Evolutionary conservation across 2,113 vertebrate genomes (phyloP), one percentile per base, ranked within the genome.

Genomic region (Macaca nemestrina): DNA sequence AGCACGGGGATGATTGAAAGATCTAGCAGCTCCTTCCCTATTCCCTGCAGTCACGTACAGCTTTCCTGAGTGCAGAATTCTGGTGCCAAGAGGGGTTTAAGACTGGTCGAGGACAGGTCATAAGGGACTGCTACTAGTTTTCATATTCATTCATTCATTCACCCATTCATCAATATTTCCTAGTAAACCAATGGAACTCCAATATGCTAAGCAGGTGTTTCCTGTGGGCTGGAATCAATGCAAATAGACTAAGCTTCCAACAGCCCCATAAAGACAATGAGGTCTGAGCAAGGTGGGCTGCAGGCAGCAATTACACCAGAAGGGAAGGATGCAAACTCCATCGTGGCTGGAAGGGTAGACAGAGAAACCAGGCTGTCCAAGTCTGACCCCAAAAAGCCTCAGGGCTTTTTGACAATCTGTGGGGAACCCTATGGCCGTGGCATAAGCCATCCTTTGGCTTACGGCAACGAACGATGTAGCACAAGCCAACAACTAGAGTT

Each of bases 1-100:
- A 30, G n/a, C 30, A 0, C 27, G 0, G 10, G 22, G 0, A 0
- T 5, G 50, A 20, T 0, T 4, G 17, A 40, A 4, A n/a, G 6
- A 18, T 52, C 59, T 57, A 18, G 27, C 40, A 40, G 20, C 20
- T 16, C 0, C 16, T 13, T 87, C 67, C 40, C 57, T n/a, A 82
- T 78, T 95, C 92, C 48, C 73, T 27, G 11, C 12, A 20, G 80
- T 38, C 59, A 7, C 2, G 1, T 2, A 16, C 20, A 2, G 4
- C 17, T 14, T 18, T 22, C 40, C 78, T 10, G 3, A 16, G 45
- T 8, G 30, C 30, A 9, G 67, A 81, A 16, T 45, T 14, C 38
- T 5, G 6, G 52, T 3, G 68, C 32, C 40, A 17, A 22, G 25
- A 17, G n/a, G 10, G 35, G 32, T 6, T 57, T 23, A 32, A 35